Evolutionary conservation across 2,797 vertebrate species (phyloP), one percentile per base, ranked within the genome.

Genomic region (Myripristis murdjan): DNA sequence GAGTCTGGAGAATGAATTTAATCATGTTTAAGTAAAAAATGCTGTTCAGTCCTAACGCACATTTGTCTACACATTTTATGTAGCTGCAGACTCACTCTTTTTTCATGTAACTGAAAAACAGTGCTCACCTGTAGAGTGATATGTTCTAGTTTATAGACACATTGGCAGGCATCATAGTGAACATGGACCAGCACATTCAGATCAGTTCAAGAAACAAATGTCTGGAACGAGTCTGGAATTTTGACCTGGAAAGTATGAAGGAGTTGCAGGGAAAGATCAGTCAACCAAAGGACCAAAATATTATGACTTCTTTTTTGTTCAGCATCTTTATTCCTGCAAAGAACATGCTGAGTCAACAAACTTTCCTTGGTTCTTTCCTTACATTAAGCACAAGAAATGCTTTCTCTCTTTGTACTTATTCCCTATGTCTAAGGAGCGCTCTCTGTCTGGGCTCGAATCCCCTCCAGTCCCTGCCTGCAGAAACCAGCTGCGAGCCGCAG

Each of bases 401-500:
- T 18, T 63, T 37, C 5, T 28, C 18, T 23, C 18, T 68, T 6
- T 18, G 8, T 24, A 47, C 28, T 43, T 3, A 18, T 16, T 3
- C 11, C 12, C 35, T 14, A 26, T 51, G 2, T 49, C 46, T 31
- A 59, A 92, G 90, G 89, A 91, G 60, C 69, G 52, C 6, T 89
- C 87, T 46, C 8, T 82, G 61, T 90, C 90, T 20, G 88, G 88
- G 43, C 79, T 85, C 12, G 86, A 87, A 73, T 91, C 87, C 0
- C 91, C 91, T 23, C 91, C 87, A 1, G 85, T 89, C 0, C 87
- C 91, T 2, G 87, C 87, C 18, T 35, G 88, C 28, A 85, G 82
- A 65, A 87, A 91, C 79, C 87, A 91, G 69, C 86, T 91, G 1
- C 74, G 90, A 58, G 89, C 90, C 59, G 81, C 85, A 82, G 88